phyloP scores from a whole-genome alignment of 2,113 vertebrate genomes.

The Percopsis transmontana region DNA sequence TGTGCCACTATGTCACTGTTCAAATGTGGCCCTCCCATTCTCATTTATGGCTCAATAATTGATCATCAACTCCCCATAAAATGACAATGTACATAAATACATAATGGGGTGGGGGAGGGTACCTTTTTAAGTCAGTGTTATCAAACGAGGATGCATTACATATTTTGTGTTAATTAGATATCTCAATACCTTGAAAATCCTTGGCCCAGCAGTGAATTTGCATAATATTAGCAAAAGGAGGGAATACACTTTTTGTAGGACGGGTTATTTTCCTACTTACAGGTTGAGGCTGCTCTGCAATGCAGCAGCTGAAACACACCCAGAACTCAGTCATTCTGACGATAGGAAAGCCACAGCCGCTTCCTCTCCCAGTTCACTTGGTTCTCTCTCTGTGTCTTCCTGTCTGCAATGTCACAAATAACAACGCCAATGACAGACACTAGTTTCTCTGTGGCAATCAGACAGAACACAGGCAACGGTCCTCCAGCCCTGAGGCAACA shows the following conservation, averaged over 20 bases:
- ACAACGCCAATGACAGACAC: slow-evolving; percentile 56
- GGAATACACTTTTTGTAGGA: neutral
- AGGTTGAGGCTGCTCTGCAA: slow-evolving; percentile 87
- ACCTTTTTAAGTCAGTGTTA: too few species aligned
- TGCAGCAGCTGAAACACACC: slow-evolving; percentile 84
- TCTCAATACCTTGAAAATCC: neutral
- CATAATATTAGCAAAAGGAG: neutral
- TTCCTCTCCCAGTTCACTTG: slow-evolving; percentile 67
- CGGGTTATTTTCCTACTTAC: slow-evolving; percentile 73
- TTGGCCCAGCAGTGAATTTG: neutral
- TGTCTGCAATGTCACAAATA: slow-evolving; percentile 58
- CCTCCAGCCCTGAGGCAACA: slow-evolving; percentile 21
- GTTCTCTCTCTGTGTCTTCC: slow-evolving; percentile 62
- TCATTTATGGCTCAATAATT: too few species aligned
- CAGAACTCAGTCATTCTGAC: slow-evolving; percentile 86
- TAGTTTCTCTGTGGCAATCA: slow-evolving; percentile 37
- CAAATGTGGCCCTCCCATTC: too few species aligned
- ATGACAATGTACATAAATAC: too few species aligned
- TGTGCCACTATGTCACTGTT: too few species aligned
- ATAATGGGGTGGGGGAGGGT: too few species aligned
- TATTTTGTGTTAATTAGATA: neutral
- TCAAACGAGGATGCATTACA: neutral
- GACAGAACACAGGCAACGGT: slow-evolving; percentile 23
- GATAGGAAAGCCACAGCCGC: slow-evolving; percentile 64
- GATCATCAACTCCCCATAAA: too few species aligned